A percentile compares a stretch with the other conserved stretches of the same genome.
These are phyloP conservation scores for Phoenoteleia sp. DNA, from an alignment of 2,888 invertebrate genomes.

Conservation along the genomic window DNA sequence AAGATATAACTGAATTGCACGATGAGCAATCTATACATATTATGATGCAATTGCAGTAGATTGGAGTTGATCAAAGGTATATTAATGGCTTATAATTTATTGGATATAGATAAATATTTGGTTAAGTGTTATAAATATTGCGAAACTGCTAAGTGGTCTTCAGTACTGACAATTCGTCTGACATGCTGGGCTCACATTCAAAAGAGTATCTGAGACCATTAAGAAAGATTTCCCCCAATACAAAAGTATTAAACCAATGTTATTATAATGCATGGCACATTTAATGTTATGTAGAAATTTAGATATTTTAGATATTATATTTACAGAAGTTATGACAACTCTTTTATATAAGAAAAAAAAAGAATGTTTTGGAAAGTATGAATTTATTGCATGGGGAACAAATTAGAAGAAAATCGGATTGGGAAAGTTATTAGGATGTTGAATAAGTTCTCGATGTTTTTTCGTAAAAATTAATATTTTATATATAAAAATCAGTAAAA, in stretches of 20 bases:
- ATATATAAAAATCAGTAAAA: too few relatives aligned
- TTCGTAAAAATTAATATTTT: too few relatives aligned
- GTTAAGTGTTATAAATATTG: conserved; percentile 38
- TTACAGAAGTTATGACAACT: conserved; percentile 34
- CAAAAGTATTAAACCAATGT: conserved; percentile 26
- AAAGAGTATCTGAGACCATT: conserved; percentile 36
- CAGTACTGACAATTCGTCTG: conserved; percentile 46
- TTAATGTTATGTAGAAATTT: conserved; percentile 53
- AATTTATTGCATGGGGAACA: too few relatives aligned
- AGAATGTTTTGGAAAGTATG: too few relatives aligned
- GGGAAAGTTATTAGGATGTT: too few relatives aligned
- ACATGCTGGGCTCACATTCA: conserved; percentile 63
- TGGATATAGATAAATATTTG: conserved; percentile 34
- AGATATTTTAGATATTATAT: conserved; percentile 18
- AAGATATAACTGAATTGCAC: too few relatives aligned
- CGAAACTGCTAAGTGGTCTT: not conserved
- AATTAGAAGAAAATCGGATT: too few relatives aligned
- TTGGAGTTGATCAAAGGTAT: conserved; percentile 55
- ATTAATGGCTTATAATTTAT: conserved; percentile 28
- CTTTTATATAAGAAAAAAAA: conserved; percentile 11
- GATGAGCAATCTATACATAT: too few relatives aligned
- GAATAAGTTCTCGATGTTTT: too few relatives aligned
- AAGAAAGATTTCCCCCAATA: conserved; percentile 25
- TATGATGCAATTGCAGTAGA: conserved; percentile 52
- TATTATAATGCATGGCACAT: conserved; percentile 59